These are phyloP conservation scores for Chrysocyon brachyurus DNA, from an alignment of 2,797 vertebrate genomes.

Conservation along the genomic window DNA sequence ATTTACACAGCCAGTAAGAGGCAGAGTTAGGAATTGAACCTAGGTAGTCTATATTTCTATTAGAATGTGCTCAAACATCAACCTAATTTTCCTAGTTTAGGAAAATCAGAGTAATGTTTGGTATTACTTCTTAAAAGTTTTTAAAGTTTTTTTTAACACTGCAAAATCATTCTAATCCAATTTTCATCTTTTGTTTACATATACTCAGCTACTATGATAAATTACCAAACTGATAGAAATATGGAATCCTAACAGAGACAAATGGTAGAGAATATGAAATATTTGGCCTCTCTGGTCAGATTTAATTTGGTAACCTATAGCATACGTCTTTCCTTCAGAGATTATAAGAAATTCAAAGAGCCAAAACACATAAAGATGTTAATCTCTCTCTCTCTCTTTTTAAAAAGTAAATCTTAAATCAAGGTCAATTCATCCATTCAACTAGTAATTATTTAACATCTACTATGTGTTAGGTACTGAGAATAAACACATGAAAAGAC, in stretches of 20 bases:
- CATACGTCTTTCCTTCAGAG: background rate
- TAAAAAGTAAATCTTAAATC: background rate
- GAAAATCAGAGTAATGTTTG: background rate
- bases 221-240: slow-evolving; percentile 1
- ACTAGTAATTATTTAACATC: slow-evolving; percentile 44
- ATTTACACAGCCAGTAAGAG: background rate
- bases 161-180: background rate
- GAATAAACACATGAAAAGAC: slow-evolving; percentile 13
- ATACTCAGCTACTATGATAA: slow-evolving; percentile 9
- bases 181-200: slow-evolving; percentile 43
- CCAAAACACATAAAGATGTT: background rate
- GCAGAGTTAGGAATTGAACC: background rate
- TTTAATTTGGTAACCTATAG: background rate
- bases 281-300: background rate
- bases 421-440: background rate
- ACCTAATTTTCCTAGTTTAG: background rate
- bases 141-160: background rate
- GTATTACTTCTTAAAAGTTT: background rate
- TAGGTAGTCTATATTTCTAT: background rate
- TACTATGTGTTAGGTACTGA: background rate
- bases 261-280: background rate
- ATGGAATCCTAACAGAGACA: background rate
- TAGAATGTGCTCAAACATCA: background rate
- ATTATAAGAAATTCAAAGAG: slow-evolving; percentile 36
- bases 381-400: background rate